These are phyloP conservation scores for Tapera naevia DNA, from an alignment of 2,797 vertebrate genomes.

Conservation along the genomic window DNA sequence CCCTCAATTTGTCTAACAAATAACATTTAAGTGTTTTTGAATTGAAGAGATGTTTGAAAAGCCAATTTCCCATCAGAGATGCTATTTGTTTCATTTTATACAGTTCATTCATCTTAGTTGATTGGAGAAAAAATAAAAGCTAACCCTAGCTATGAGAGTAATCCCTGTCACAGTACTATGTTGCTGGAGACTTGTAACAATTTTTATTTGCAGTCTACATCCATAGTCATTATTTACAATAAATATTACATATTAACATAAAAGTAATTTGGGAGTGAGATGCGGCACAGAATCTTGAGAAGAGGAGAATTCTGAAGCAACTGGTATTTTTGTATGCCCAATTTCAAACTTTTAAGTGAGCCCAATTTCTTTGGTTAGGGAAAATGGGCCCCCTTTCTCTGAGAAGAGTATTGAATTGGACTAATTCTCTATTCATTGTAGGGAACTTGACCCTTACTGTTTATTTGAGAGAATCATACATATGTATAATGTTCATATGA, in stretches of 20 bases:
- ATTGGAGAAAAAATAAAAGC: constrained; percentile 30
- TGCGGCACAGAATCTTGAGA: neutral
- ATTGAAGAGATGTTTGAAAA: constrained; percentile 49
- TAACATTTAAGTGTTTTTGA: constrained; percentile 44
- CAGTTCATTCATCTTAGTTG: constrained; percentile 46
- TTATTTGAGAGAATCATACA: neutral
- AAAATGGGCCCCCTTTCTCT: neutral
- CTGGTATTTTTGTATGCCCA: neutral
- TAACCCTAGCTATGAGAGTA: neutral
- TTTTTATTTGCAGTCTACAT: neutral
- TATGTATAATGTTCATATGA: neutral
- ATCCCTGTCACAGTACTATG: neutral
- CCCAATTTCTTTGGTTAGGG: neutral
- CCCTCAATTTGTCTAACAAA: constrained; percentile 33
- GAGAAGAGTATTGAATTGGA: neutral
- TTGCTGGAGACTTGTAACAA: neutral
- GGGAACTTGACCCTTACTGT: neutral
- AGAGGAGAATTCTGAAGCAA: neutral
- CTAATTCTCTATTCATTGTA: neutral
- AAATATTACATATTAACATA: neutral
- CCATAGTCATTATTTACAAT: neutral
- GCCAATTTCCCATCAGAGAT: neutral
- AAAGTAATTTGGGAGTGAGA: neutral
- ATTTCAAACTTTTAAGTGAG: neutral
- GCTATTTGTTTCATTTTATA: constrained; percentile 56